Evolutionary conservation across 2,797 vertebrate genomes (phyloP), one percentile per base, ranked within the genome.

Genomic region (Sebastes melanostomus): DNA sequence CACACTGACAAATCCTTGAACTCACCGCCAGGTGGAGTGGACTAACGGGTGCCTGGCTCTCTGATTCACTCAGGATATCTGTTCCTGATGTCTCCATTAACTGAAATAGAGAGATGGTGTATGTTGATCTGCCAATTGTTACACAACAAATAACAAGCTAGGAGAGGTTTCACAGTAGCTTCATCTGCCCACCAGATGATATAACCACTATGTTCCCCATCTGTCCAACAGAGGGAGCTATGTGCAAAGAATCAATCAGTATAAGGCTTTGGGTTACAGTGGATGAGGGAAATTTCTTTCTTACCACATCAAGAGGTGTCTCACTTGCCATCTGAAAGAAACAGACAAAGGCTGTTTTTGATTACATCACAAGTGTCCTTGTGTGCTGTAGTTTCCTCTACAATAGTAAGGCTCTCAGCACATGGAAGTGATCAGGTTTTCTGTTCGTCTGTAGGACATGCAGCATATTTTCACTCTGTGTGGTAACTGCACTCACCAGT

Each of bases 221-320:
- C 46, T 69, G 38, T 7, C 84, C 78, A 86, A 56, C 71, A 97
- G 56, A 95, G 95, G 81, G 97, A 93, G 91, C 96, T 93, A 89
- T 91, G 91, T 85, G 84, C 29, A 80, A 65, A 46, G 12, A 80
- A n/a, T 22, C 10, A 77, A 0, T 54, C 12, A 77, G 0, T 30
- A 18, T 9, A 8, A 67, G n/a, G 16, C 11, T 11, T 13, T 24
- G 24, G 8, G 38, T 58, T 16, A 59, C 8, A 66, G n/a, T 1
- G 63, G 24, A 46, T 56, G 46, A 72, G 13, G 30, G 16, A 25
- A 34, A 63, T 58, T 22, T 76, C 11, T 34, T 71, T 96, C 98
- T 98, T 96, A 99, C 98, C 95, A 98, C 98, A 95, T 99, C 98
- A 84, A 99, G 96, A 58, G 98, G 97, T 0, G 97, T 98, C 96